phyloP scores from a whole-genome alignment of 2,888 invertebrate species.

The Pheosia gnoma region DNA sequence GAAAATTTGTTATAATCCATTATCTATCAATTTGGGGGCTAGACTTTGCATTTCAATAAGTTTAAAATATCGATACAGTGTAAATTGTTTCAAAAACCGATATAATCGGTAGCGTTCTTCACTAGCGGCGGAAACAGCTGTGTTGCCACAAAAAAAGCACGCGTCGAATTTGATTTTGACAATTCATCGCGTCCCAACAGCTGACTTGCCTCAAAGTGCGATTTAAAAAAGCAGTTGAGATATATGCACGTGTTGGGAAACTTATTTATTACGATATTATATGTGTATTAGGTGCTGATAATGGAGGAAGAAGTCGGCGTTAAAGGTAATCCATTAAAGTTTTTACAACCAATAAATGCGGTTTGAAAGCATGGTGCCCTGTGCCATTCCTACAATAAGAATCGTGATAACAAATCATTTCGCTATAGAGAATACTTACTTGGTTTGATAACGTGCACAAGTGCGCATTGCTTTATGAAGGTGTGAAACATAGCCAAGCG shows the following conservation, averaged over 20 bases:
- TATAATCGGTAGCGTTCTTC: neutral
- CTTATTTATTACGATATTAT: conserved; percentile 34
- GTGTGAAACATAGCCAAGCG: neutral
- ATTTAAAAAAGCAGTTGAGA: conserved; percentile 55
- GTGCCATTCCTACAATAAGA: neutral
- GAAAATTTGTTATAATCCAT: no score
- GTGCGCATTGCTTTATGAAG: neutral
- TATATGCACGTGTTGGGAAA: conserved; percentile 64
- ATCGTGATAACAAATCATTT: conserved; percentile 3
- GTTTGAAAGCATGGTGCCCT: conserved; percentile 36
- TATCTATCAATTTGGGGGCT: no score
- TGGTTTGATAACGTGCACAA: neutral
- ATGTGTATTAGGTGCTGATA: conserved; percentile 32
- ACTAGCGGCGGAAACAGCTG: conserved; percentile 40
- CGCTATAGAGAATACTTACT: neutral
- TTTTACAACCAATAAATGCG: conserved; percentile 22
- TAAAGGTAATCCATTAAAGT: conserved; percentile 56
- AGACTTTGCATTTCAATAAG: no score
- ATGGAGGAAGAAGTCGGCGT: conserved; percentile 70
- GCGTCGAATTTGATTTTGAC: conserved; percentile 71
- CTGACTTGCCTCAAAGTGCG: conserved; percentile 62
- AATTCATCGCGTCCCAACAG: conserved; percentile 76
- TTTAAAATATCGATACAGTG: neutral
- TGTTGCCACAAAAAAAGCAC: conserved; percentile 52
- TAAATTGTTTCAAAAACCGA: neutral